These are phyloP conservation scores for Parnassius apollo DNA, from an alignment of 2,888 invertebrate species.

Conservation along the genomic window DNA sequence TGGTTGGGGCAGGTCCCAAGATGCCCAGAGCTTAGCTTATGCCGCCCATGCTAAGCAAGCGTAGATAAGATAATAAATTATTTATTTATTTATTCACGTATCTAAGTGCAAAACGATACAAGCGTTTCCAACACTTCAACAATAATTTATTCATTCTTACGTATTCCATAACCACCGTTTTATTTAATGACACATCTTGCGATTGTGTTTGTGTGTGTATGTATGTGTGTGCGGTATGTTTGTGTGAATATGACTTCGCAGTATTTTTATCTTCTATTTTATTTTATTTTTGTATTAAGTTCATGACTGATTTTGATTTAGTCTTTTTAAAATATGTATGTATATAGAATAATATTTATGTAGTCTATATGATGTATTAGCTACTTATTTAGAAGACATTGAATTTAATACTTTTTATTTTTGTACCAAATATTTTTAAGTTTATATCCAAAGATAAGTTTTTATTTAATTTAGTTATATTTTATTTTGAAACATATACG, in stretches of 20 bases:
- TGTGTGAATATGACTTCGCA: conserved; percentile 38
- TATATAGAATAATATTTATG: conserved; percentile 33
- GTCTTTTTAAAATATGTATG: conserved; percentile 29
- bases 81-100: conserved; percentile 30
- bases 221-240: conserved; percentile 37
- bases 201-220: conserved; percentile 24
- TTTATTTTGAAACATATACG: conserved; percentile 42
- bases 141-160: conserved; percentile 35
- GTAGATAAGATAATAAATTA: conserved; percentile 38
- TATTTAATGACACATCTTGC: conserved; percentile 37
- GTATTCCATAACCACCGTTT: conserved; percentile 49
- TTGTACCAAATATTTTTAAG: conserved; percentile 54
- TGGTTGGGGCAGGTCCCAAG: conserved; percentile 84
- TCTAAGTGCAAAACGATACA: conserved; percentile 35
- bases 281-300: conserved; percentile 40
- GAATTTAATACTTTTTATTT: conserved; percentile 32
- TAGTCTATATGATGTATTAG: conserved; percentile 34
- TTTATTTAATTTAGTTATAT: conserved; percentile 45
- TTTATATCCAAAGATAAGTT: conserved; percentile 71
- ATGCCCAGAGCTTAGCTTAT: conserved; percentile 86
- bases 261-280: conserved; percentile 42
- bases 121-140: conserved; percentile 21
- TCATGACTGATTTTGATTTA: conserved; percentile 47
- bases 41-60: conserved; percentile 79
- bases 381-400: conserved; percentile 30